Base-by-base conservation (phyloP, 23 tunicate species). In the Pegea sp. region DNA sequence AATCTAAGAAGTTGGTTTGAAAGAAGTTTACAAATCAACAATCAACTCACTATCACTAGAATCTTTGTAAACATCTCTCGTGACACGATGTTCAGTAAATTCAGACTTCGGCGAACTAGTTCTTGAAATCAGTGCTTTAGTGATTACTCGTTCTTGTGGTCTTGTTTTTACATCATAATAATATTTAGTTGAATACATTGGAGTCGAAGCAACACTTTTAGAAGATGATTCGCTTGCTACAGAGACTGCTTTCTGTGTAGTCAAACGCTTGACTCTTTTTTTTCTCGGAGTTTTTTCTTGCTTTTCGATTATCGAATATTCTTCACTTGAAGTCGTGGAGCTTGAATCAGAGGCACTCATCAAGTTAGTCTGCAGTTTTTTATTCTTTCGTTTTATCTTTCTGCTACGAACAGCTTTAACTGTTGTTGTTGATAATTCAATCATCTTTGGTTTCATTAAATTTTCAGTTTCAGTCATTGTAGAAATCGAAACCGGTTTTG, bases 291-390 rank as follows among this genome's bases (percentile, higher is more conserved):
- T n/a, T n/a, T n/a, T n/a, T n/a, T n/a, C n/a, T n/a, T n/a, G n/a
- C n/a, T n/a, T n/a, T n/a, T n/a, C n/a, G n/a, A n/a, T n/a, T n/a
- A n/a, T n/a, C n/a, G n/a, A n/a, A n/a, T n/a, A n/a, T n/a, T n/a
- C n/a, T n/a, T n/a, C n/a, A n/a, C n/a, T n/a, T n/a, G n/a, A n/a
- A n/a, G n/a, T n/a, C 13, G 13, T 38, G 13, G 46, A 38, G 13
- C 13, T 8, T 8, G 46, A 38, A 16, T 38, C 46, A 11, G 46
- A 38, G 13, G 11, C 46, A 11, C 13, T 38, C 46, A 38, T 16
- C 46, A 38, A 38, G 46, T 38, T 38, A 11, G 46, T 38, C 46
- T 38, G 46, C 46, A 38, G 46, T 16, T 38, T 38, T 16, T 38
- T 38, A 16, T 38, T 38, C 46, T 38, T 38, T 16, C 46, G 11